Evolutionary conservation across 2,797 vertebrate species (phyloP).

Genomic region (Poecilia wingei): DNA sequence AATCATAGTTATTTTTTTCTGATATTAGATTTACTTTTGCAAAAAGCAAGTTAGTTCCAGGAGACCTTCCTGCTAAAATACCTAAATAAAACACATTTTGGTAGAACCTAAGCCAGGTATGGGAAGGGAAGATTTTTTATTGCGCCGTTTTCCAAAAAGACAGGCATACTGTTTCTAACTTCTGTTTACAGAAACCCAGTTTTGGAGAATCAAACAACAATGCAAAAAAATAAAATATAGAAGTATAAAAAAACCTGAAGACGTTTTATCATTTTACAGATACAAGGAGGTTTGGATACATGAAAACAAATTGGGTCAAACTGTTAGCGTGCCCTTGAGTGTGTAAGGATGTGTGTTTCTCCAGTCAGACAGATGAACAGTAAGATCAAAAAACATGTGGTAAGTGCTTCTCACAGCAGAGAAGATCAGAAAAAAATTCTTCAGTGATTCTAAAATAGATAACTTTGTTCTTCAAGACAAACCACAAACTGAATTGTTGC

Average conservation of each 20-base stretch:
- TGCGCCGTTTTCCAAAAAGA: background rate
- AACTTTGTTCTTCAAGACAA: background rate
- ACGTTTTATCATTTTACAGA: constrained; percentile 22
- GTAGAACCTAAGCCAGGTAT: background rate
- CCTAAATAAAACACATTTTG: background rate
- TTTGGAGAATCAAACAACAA: background rate
- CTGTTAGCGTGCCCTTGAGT: background rate
- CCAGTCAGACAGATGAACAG: background rate
- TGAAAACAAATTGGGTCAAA: constrained; percentile 6
- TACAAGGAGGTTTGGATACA: constrained; percentile 39
- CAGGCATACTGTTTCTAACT: background rate
- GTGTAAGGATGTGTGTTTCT: background rate
- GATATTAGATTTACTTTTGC: background rate
- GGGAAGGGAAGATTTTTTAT: background rate
- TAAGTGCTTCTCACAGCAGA: constrained; percentile 18
- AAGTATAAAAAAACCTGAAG: constrained; percentile 19
- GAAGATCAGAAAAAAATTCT: constrained; percentile 19
- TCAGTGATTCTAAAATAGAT: background rate
- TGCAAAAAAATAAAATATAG: background rate
- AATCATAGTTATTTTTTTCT: background rate
- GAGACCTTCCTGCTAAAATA: background rate
- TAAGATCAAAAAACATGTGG: background rate
- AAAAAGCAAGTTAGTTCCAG: background rate
- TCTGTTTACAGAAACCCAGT: background rate
- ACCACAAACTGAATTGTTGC: background rate